Conservation (phyloP, 1,140 invertebrate species). For the Drosophila punjabiensis region DNA sequence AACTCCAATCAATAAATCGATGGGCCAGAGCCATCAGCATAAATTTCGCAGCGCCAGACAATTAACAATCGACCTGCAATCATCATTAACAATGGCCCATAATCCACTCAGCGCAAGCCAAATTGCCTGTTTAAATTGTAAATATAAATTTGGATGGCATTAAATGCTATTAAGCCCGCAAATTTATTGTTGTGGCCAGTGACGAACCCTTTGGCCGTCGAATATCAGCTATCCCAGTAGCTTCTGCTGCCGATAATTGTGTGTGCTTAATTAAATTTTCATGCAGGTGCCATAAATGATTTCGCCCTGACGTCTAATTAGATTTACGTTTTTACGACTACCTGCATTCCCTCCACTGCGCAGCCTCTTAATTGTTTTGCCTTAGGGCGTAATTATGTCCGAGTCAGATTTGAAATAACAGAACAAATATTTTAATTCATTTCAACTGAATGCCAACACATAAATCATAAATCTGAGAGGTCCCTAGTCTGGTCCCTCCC, state of each 20-base stretch:
- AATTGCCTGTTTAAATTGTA: conserved; percentile 81
- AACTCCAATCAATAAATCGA: conserved; percentile 75
- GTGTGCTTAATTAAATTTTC: conserved; percentile 82
- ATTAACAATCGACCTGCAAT: conserved; percentile 80
- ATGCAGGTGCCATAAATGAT: conserved; percentile 82
- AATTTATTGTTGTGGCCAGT: conserved; percentile 54
- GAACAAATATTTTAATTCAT: background rate
- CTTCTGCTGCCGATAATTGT: conserved; percentile 62
- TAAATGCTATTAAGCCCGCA: conserved; percentile 76
- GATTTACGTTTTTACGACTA: conserved; percentile 70
- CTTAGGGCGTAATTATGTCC: conserved; percentile 17
- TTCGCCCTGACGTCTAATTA: conserved; percentile 70
- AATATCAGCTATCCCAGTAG: conserved; percentile 1
- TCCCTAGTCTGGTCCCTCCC: conserved; percentile 38
- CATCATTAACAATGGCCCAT: conserved; percentile 78
- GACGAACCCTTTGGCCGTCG: conserved; percentile 20
- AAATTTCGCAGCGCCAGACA: conserved; percentile 64
- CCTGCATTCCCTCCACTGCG: conserved; percentile 12
- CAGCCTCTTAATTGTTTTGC: conserved; percentile 13
- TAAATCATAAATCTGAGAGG: background rate
- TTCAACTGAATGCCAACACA: background rate
- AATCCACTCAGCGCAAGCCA: conserved; percentile 73
- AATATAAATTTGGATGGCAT: conserved; percentile 80
- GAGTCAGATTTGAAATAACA: background rate
- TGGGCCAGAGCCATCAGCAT: conserved; percentile 75